A percentile compares a stretch with the other conserved stretches of the same genome.
Conservation (phyloP, 2,888 invertebrate species). For the Zhengitettix transpicula region DNA sequence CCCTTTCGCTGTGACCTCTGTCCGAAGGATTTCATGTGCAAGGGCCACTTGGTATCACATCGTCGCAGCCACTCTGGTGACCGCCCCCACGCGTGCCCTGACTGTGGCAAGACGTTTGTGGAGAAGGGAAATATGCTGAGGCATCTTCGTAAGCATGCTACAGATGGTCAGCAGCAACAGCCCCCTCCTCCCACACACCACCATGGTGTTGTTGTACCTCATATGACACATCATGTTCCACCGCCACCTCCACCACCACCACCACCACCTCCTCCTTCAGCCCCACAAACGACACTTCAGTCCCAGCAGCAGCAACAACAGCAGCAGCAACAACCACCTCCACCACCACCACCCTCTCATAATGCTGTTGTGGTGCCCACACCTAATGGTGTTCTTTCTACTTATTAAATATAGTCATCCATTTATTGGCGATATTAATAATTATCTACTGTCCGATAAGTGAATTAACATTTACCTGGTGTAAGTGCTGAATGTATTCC, state of each 20-base stretch:
- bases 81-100: constrained; percentile 39
- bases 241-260: constrained; percentile 2
- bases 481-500: no score
- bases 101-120: constrained; percentile 62
- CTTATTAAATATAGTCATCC: background rate
- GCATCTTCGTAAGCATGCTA: constrained; percentile 4
- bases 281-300: background rate
- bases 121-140: constrained; percentile 64
- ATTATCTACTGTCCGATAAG: no score
- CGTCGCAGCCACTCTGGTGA: constrained; percentile 50
- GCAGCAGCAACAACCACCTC: constrained; percentile 4
- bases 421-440: background rate
- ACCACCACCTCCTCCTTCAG: background rate
- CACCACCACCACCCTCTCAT: constrained; percentile 2
- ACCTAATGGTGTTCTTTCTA: constrained; percentile 4
- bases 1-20: constrained; percentile 48
- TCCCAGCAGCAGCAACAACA: background rate
- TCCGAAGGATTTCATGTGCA: constrained; percentile 63
- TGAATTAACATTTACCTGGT: no score
- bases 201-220: constrained; percentile 2
- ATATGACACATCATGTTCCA: background rate
- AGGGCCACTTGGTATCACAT: constrained; percentile 61
- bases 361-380: constrained; percentile 8
- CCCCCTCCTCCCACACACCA: background rate
- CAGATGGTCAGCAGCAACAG: background rate